Evolutionary conservation across 2,113 vertebrate species (phyloP).

Genomic region (Xiphias gladius): DNA sequence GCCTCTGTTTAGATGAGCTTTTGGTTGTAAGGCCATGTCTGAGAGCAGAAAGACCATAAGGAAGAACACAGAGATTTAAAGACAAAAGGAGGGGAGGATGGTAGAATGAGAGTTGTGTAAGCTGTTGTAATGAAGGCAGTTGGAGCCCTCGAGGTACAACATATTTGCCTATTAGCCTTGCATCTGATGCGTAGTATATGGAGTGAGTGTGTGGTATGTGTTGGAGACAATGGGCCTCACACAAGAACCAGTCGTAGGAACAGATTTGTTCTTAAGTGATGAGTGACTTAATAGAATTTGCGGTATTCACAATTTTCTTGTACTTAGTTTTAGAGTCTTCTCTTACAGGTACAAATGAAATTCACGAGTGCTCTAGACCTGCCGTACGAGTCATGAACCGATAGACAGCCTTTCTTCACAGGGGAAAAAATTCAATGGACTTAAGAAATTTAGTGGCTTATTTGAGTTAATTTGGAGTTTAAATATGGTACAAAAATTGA

Average conservation of each 20-base stretch:
- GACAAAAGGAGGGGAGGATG: slow-evolving; percentile 20
- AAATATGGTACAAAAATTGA: too few relatives aligned
- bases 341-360: neutral
- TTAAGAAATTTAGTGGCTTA: too few relatives aligned
- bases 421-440: too few relatives aligned
- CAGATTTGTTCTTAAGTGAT: neutral
- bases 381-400: too few relatives aligned
- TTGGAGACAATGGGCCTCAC: neutral
- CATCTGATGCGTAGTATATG: neutral
- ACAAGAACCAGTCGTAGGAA: neutral
- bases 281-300: neutral
- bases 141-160: neutral
- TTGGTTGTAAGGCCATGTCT: slow-evolving; percentile 17
- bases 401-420: too few relatives aligned
- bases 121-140: slow-evolving; percentile 38
- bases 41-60: slow-evolving; percentile 12
- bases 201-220: neutral
- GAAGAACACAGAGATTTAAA: slow-evolving; percentile 46
- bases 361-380: too few relatives aligned
- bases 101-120: slow-evolving; percentile 28
- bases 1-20: slow-evolving; percentile 29
- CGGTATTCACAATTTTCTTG: neutral
- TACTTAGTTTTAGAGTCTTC: neutral
- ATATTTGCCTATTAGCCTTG: slow-evolving; percentile 9
- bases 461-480: too few relatives aligned